Base-by-base conservation (phyloP, 2,888 invertebrate genomes). In the Zaprionus bogoriensis region DNA sequence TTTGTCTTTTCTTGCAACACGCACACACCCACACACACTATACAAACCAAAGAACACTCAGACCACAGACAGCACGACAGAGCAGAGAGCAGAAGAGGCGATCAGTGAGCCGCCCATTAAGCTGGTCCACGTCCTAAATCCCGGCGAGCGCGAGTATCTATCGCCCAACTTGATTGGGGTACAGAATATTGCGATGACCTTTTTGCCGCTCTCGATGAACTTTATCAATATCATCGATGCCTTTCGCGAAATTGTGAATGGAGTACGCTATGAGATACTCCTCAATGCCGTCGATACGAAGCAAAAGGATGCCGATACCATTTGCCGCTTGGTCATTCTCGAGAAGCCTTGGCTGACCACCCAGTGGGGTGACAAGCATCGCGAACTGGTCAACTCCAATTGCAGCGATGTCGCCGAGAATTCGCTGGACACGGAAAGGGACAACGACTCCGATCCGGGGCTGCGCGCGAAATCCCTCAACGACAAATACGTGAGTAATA, bases 321-420 rank as follows among this genome's bases (percentile, higher is more conserved):
- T 92, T 5, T 95, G 95, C 87, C 92, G 93, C 72, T 89, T 95
- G 65, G 92, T 93, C 17, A 92, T 94, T 77, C 89, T 94, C 55
- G 94, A 95, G 86, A 93, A 94, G 79, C 94, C 94, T 1, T 95
- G 95, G 94, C 86, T 93, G 22, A 92, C 91, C 81, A 91, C 92
- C 51, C 87, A 92, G 10, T 92, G 92, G 88, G 93, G 93, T 27
- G 92, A 92, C 45, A 93, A 93, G 87, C 92, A 92, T 42, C 93
- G 94, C 81, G 92, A 93, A 10, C 92, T 95, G 57, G 88, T 93
- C 45, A 91, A 92, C 20, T 94, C 95, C 74, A 95, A 95, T 81
- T 95, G 95, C 83, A 94, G 94, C 1, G 89, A 91, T 45, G 91
- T 92, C 47, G 73, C 68, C 12, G 75, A 60, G 2, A 84, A 83